These are phyloP conservation scores for Sinotaia quadrata DNA, from an alignment of 2,888 invertebrate species.

Conservation along the genomic window DNA sequence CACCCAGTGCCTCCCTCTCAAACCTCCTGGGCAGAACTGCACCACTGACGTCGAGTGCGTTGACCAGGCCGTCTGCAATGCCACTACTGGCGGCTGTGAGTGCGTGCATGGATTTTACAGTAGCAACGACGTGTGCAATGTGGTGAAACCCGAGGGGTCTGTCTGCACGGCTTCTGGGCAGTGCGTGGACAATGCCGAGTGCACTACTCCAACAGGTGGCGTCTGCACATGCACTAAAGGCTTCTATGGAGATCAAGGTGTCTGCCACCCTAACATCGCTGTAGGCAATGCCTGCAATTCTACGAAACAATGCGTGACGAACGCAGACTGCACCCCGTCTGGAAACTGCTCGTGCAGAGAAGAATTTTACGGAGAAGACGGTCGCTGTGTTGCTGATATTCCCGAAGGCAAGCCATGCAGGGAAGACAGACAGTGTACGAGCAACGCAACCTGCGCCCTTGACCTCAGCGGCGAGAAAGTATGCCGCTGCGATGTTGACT, in stretches of 20 bases:
- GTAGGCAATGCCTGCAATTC: constrained; percentile 8
- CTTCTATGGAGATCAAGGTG: constrained; percentile 24
- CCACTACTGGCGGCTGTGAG: constrained; percentile 5
- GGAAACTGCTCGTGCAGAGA: constrained; percentile 15
- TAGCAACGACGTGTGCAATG: constrained; percentile 11
- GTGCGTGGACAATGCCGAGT: constrained; percentile 30
- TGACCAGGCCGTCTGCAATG: constrained; percentile 24
- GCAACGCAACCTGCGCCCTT: constrained; percentile 5
- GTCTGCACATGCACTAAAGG: constrained; percentile 26
- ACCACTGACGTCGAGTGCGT: constrained; percentile 29
- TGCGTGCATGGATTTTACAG: constrained; percentile 29
- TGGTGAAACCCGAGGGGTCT: background rate
- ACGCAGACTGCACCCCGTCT: constrained; percentile 4
- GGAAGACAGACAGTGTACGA: constrained; percentile 15
- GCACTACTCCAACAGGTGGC: background rate
- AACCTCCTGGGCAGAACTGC: constrained; percentile 12
- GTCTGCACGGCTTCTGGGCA: constrained; percentile 10
- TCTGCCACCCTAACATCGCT: constrained; percentile 3
- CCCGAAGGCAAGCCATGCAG: constrained; percentile 9
- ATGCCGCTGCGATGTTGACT: constrained; percentile 21
- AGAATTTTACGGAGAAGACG: constrained; percentile 24
- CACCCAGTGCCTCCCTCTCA: constrained; percentile 17
- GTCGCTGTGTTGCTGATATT: constrained; percentile 13
- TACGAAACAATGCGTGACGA: constrained; percentile 24
- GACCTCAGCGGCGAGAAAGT: background rate